phyloP scores from a whole-genome alignment of 1,140 invertebrate genomes.

The Drosophila persimilis region DNA sequence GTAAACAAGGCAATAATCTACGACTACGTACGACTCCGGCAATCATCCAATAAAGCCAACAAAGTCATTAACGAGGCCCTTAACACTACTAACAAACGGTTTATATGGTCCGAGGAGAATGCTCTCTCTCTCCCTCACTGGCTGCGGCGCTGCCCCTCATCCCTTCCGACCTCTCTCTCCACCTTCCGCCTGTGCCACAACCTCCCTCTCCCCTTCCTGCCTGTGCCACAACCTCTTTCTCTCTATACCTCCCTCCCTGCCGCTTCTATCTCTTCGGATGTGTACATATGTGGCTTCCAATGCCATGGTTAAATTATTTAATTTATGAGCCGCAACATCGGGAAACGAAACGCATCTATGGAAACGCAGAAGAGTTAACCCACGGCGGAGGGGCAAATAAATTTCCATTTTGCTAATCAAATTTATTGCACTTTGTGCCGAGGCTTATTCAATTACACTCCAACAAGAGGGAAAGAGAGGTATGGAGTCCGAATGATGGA shows the following conservation, averaged over 20 bases:
- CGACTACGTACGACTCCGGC: constrained; percentile 25
- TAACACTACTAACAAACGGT: constrained; percentile 57
- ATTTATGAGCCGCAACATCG: constrained; percentile 78
- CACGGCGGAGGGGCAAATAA: constrained; percentile 58
- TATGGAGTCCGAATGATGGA: background rate
- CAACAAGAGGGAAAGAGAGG: constrained; percentile 4
- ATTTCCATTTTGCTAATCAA: constrained; percentile 83
- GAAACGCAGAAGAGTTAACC: constrained; percentile 37
- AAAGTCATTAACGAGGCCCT: constrained; percentile 72
- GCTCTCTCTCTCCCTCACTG: background rate
- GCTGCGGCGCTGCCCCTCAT: background rate
- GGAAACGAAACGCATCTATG: constrained; percentile 60
- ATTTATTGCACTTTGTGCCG: constrained; percentile 82
- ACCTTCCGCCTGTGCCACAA: too few species aligned
- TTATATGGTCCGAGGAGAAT: constrained; percentile 22
- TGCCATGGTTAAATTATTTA: constrained; percentile 70
- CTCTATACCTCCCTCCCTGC: too few species aligned
- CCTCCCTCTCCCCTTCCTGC: too few species aligned
- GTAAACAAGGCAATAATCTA: constrained; percentile 37
- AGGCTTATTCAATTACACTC: constrained; percentile 79
- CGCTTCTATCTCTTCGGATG: background rate
- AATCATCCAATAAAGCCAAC: constrained; percentile 67
- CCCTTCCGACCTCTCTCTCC: background rate
- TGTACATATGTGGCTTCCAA: constrained; percentile 1
- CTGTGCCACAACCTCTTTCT: constrained; percentile 7